Evolutionary conservation across 2,888 invertebrate genomes (phyloP).

Genomic region (Esperia sulphurella): DNA sequence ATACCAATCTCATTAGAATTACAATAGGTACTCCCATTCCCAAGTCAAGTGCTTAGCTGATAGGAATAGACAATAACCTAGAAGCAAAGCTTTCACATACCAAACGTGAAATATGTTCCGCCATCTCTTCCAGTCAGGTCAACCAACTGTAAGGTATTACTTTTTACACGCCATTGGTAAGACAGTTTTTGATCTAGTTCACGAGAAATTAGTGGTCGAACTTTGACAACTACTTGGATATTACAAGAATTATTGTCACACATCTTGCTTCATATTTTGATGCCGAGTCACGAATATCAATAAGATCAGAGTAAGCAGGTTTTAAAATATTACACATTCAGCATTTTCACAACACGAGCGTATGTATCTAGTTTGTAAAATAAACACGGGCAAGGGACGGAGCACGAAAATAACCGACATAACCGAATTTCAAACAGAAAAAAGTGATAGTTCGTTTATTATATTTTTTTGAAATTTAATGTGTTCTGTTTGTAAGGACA

Average conservation of each 20-base stretch:
- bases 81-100: constrained; percentile 39
- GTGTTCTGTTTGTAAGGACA: too few species aligned
- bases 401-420: constrained; percentile 49
- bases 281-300: constrained; percentile 19
- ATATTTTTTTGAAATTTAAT: too few species aligned
- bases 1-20: constrained; percentile 21
- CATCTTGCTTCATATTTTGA: constrained; percentile 54
- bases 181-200: constrained; percentile 80
- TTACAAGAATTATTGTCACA: constrained; percentile 62
- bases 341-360: constrained; percentile 9
- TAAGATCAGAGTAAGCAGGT: constrained; percentile 16
- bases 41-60: background rate
- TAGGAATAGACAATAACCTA: constrained; percentile 20
- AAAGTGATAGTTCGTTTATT: constrained; percentile 17
- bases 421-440: constrained; percentile 41
- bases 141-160: constrained; percentile 78
- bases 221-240: constrained; percentile 87
- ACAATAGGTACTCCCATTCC: constrained; percentile 19
- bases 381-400: constrained; percentile 20
- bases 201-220: constrained; percentile 82
- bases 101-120: constrained; percentile 54
- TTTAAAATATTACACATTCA: constrained; percentile 12
- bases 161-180: constrained; percentile 81
- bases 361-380: constrained; percentile 4
- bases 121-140: constrained; percentile 66